Conservation (phyloP, 2,888 invertebrate species). For the Galerucella calmariensis region DNA sequence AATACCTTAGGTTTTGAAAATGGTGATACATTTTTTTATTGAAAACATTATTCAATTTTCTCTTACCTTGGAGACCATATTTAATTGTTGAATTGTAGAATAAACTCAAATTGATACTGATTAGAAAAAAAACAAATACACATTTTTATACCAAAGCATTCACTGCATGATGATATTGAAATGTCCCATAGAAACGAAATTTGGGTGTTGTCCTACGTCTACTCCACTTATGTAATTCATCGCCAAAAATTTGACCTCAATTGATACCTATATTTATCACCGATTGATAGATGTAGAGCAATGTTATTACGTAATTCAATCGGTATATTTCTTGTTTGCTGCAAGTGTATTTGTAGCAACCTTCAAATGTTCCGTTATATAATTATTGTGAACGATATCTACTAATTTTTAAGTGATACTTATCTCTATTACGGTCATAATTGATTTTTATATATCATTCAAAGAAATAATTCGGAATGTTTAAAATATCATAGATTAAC, state of each 20-base stretch:
- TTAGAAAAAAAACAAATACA: constrained; percentile 34
- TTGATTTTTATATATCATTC: not conserved
- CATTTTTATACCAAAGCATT: constrained; percentile 41
- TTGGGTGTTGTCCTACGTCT: constrained; percentile 26
- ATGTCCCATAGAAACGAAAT: constrained; percentile 27
- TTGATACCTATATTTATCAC: constrained; percentile 20
- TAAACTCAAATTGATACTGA: constrained; percentile 36
- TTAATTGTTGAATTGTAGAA: not conserved
- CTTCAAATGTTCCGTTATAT: not conserved
- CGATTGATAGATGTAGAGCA: constrained; percentile 39
- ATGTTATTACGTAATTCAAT: constrained; percentile 19
- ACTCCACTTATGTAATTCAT: constrained; percentile 32
- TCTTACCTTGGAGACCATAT: constrained; percentile 41
- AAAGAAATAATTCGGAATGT: not conserved
- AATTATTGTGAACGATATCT: not conserved
- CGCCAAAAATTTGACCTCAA: constrained; percentile 33
- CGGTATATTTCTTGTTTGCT: constrained; percentile 9
- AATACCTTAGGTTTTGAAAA: too few relatives aligned
- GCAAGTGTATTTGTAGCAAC: constrained; percentile 1
- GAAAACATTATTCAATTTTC: too few relatives aligned
- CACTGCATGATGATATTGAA: constrained; percentile 31
- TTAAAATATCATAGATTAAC: too few relatives aligned
- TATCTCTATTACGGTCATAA: too few relatives aligned
- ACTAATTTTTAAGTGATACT: too few relatives aligned
- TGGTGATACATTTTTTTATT: too few relatives aligned